Evolutionary conservation across 2,797 vertebrate species (phyloP), one percentile per base, ranked within the genome.

Genomic region (Galagoides demidoff): DNA sequence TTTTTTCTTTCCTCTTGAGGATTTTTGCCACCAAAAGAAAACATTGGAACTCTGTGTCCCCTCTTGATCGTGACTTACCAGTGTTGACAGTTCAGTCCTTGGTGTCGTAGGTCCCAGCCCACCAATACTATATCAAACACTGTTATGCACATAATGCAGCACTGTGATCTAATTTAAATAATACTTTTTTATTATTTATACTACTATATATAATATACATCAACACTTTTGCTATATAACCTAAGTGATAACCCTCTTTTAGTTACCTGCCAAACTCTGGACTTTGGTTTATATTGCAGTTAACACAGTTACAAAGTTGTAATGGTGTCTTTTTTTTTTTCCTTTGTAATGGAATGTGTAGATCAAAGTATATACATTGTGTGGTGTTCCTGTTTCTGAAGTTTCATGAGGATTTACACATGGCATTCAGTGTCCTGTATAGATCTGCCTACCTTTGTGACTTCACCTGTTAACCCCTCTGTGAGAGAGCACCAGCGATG

Each of bases 121-220:
- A 98, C 98, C 98, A 98, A 94, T 98, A 98, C 98, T 98, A 98
- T 98, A 98, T 98, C 98, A 98, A 98, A 99, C 98, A 99, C 98
- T 99, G 98, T 98, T 98, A 98, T 98, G 98, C 98, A 98, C 98
- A 98, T 98, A 98, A 98, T 98, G 98, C 98, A 99, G 98, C 98
- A 98, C 98, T 99, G 98, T 99, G 98, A 99, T 98, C 98, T 99
- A 99, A 99, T 98, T 99, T 99, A 99, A 99, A 98, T 98, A 98
- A 98, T 98, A 98, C 98, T 98, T 98, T 98, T 98, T 99, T 98
- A 98, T 98, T 98, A 98, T 99, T 99, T 98, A 98, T 99, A 98
- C 98, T 98, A 98, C 98, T 98, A 98, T 98, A 97, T 98, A 98
- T 98, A 98, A 98, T 98, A 98, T 98, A 98, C 98, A 98, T 98